Percentiles rank a stretch among this genome's conserved stretches.
phyloP scores from a whole-genome alignment of 1,140 invertebrate genomes.

The Apis laboriosa region DNA sequence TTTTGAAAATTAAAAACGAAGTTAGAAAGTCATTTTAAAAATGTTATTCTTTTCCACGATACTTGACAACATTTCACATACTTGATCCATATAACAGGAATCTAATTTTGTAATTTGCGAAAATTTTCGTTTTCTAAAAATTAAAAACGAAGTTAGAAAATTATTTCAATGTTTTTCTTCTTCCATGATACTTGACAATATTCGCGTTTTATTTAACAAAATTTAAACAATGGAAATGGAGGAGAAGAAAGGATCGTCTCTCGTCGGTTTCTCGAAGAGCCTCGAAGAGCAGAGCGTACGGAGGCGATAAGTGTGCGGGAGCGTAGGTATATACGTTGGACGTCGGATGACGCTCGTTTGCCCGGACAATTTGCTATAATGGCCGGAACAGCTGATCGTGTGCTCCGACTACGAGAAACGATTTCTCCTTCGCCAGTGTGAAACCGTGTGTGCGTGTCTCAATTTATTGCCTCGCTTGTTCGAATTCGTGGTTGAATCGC shows the following conservation, averaged over 20 bases:
- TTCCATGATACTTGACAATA: too few species aligned
- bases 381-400: slow-evolving; percentile 48
- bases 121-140: too few species aligned
- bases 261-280: background rate
- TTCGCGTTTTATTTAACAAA: too few species aligned
- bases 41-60: too few species aligned
- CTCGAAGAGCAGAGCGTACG: background rate
- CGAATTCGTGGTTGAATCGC: background rate
- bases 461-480: background rate
- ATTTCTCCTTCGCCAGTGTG: slow-evolving; percentile 26
- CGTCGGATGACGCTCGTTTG: slow-evolving; percentile 53
- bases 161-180: too few species aligned
- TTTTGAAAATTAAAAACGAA: too few species aligned
- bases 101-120: too few species aligned
- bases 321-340: slow-evolving; percentile 43
- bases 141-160: too few species aligned
- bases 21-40: too few species aligned
- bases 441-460: slow-evolving; percentile 3
- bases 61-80: too few species aligned
- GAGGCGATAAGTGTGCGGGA: slow-evolving; percentile 16
- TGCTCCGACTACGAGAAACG: slow-evolving; percentile 32
- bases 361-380: slow-evolving; percentile 43
- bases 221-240: too few species aligned
- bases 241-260: background rate
- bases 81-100: too few species aligned